phyloP scores from a whole-genome alignment of 2,113 vertebrate species.

The Tonatia bakeri region DNA sequence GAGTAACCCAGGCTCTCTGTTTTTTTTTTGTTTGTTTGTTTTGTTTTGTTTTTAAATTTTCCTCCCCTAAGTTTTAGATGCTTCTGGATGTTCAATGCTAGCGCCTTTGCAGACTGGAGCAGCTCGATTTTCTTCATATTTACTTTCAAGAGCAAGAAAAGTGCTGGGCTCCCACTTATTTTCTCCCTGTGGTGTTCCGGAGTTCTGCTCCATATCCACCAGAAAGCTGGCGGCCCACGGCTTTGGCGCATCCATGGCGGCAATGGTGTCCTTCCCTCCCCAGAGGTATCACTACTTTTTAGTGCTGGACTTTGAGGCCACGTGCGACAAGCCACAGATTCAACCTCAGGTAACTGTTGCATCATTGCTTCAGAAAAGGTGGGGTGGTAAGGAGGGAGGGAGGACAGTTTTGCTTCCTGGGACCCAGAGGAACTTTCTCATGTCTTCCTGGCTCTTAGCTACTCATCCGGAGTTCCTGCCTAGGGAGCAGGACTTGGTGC shows the following conservation, averaged over 20 bases:
- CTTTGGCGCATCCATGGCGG: constrained; percentile 87
- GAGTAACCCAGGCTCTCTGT: constrained; percentile 74
- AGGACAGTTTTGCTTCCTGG: constrained; percentile 27
- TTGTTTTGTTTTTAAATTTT: constrained; percentile 50
- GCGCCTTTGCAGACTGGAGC: constrained; percentile 83
- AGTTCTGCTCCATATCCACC: constrained; percentile 82
- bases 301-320: constrained; percentile 91
- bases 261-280: constrained; percentile 88
- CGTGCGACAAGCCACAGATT: constrained; percentile 88
- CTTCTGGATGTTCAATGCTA: constrained; percentile 87
- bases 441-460: constrained; percentile 20
- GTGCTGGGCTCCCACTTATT: constrained; percentile 75
- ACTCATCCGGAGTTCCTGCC: not conserved
- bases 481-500: not conserved
- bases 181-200: constrained; percentile 79
- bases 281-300: constrained; percentile 91
- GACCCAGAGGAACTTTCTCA: constrained; percentile 6
- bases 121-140: constrained; percentile 81
- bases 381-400: constrained; percentile 66
- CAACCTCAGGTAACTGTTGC: constrained; percentile 87
- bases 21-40: constrained; percentile 54
- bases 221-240: constrained; percentile 88
- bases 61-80: constrained; percentile 84
- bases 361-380: constrained; percentile 62
- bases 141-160: constrained; percentile 83